Percentiles rank a stretch among this genome's conserved stretches.
These are phyloP conservation scores for Cybosia mesomella DNA, from an alignment of 2,888 invertebrate species.

Conservation along the genomic window DNA sequence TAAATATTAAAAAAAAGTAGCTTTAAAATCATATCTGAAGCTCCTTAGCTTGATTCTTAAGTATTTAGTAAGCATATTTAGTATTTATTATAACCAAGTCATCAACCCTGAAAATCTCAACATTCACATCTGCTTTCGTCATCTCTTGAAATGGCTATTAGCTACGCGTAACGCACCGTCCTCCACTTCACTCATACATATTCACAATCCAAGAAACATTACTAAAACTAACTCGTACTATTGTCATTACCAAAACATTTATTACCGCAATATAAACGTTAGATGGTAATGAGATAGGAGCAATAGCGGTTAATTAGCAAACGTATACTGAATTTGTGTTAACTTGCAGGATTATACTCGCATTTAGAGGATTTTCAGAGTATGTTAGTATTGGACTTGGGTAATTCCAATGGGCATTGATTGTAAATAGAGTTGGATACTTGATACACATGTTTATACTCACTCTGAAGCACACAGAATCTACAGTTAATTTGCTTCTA, in stretches of 20 bases:
- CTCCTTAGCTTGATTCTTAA: background rate
- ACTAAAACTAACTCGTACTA: conserved; percentile 1
- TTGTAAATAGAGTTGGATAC: too few species aligned
- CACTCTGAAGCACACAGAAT: too few species aligned
- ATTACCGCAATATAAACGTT: conserved; percentile 18
- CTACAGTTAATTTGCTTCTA: too few species aligned
- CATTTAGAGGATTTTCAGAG: background rate
- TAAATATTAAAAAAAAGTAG: too few species aligned
- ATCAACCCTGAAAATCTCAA: background rate
- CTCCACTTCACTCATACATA: background rate
- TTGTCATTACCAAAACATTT: background rate
- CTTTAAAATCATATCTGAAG: background rate
- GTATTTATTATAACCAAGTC: too few species aligned
- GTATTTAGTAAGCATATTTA: too few species aligned
- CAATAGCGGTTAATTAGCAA: conserved; percentile 21
- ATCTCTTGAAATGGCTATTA: too few species aligned
- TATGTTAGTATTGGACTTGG: background rate
- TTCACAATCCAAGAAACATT: background rate
- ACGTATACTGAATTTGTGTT: conserved; percentile 11
- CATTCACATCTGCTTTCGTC: background rate
- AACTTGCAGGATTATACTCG: conserved; percentile 10
- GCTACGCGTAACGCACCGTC: background rate
- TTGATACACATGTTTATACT: too few species aligned
- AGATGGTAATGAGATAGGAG: conserved; percentile 28
- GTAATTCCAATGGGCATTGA: background rate